Evolutionary conservation across 2,888 invertebrate genomes (phyloP).

Genomic region (Andrena dorsata): DNA sequence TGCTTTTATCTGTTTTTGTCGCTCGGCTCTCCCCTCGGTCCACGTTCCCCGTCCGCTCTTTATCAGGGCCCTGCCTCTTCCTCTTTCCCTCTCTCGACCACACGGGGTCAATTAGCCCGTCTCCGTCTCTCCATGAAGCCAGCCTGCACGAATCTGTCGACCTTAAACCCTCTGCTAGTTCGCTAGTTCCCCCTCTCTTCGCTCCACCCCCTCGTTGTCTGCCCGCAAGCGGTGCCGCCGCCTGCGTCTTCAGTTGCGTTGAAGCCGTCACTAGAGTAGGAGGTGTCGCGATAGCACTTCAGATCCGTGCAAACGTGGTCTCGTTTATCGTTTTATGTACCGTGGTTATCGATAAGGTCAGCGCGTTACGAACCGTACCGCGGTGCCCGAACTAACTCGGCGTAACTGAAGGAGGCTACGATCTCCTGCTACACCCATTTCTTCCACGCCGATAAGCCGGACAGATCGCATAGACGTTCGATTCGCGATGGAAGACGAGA

Average conservation of each 20-base stretch:
- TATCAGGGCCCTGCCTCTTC: constrained; percentile 18
- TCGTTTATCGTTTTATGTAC: constrained; percentile 22
- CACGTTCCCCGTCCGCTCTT: constrained; percentile 26
- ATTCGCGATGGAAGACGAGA: constrained; percentile 72
- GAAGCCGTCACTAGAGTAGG: constrained; percentile 65
- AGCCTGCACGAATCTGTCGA: constrained; percentile 50
- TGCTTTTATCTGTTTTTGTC: constrained; percentile 59
- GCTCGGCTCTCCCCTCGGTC: constrained; percentile 33
- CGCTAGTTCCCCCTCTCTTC: neutral
- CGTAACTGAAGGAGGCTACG: neutral
- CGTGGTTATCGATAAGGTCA: constrained; percentile 15
- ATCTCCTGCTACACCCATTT: neutral
- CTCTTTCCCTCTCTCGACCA: constrained; percentile 1
- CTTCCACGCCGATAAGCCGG: neutral
- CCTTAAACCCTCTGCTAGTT: constrained; percentile 59
- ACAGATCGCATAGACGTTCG: neutral
- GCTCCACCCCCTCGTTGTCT: constrained; percentile 52
- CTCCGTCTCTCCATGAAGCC: constrained; percentile 22
- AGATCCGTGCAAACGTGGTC: constrained; percentile 10
- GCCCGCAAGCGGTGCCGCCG: constrained; percentile 63
- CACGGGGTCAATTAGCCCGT: constrained; percentile 37
- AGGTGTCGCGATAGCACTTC: constrained; percentile 20
- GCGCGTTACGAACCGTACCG: neutral
- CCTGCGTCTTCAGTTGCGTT: constrained; percentile 69
- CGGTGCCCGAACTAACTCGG: neutral